A percentile compares a stretch with the other conserved stretches of the same genome.
Evolutionary conservation across 1,140 invertebrate species (phyloP).

Genomic region (Trachymyrmex cornetzi): DNA sequence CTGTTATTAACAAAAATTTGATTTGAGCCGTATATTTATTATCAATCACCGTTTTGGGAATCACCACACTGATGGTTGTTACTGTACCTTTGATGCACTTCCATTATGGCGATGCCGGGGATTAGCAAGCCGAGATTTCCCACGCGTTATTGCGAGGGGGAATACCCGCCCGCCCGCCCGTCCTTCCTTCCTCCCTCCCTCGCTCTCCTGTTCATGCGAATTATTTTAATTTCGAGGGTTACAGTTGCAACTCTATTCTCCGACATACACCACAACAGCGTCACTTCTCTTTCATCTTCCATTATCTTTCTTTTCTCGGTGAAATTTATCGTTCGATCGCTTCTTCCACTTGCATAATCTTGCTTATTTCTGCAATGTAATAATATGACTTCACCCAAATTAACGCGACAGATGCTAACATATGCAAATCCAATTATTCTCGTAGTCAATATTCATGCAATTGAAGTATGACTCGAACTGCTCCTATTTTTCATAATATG

Average conservation of each 20-base stretch:
- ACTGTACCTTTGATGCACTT: conserved; percentile 43
- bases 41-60: conserved; percentile 38
- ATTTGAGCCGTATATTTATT: conserved; percentile 34
- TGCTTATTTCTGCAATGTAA: not conserved
- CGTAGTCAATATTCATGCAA: not conserved
- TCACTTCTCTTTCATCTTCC: conserved; percentile 34
- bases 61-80: conserved; percentile 15
- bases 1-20: conserved; percentile 24
- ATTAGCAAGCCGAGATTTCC: conserved; percentile 57
- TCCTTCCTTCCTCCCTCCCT: conserved; percentile 8
- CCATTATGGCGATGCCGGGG: conserved; percentile 31
- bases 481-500: not conserved
- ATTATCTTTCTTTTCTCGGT: conserved; percentile 15
- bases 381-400: conserved; percentile 24
- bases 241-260: conserved; percentile 17
- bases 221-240: conserved; percentile 63
- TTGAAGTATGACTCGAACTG: not conserved
- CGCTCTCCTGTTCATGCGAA: conserved; percentile 33
- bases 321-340: conserved; percentile 8
- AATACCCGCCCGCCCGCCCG: not conserved
- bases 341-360: not conserved
- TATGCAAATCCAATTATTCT: conserved; percentile 23
- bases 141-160: conserved; percentile 44
- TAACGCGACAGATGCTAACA: not conserved
- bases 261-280: not conserved